Percentiles rank a stretch among this genome's conserved stretches.
Evolutionary conservation across 64 coral and sea anemone genomes (phyloP).

Genomic region (Pocillopora damicornis): DNA sequence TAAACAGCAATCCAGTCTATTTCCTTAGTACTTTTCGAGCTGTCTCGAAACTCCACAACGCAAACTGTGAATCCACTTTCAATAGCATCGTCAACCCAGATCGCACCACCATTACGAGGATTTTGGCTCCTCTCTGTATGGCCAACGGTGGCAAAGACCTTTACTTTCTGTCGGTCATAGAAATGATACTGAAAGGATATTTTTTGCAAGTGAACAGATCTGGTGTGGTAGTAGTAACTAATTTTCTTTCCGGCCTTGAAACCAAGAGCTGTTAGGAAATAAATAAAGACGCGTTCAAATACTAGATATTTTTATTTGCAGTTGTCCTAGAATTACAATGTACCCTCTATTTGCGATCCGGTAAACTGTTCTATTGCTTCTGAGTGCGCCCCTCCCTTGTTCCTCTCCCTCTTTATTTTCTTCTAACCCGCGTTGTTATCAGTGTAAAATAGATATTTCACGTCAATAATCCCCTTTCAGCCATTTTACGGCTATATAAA

Average conservation of each 20-base stretch:
- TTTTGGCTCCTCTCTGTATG: slow-evolving; percentile 1
- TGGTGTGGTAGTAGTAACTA: slow-evolving; percentile 8
- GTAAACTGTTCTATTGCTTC: too few species aligned
- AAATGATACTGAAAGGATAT: slow-evolving; percentile 25
- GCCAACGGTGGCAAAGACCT: slow-evolving; percentile 25
- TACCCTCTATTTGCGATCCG: too few species aligned
- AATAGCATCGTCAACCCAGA: slow-evolving; percentile 43
- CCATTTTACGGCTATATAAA: too few species aligned
- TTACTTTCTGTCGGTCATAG: slow-evolving; percentile 9
- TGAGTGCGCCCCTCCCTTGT: too few species aligned
- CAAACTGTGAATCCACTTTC: slow-evolving; percentile 37
- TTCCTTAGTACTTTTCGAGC: slow-evolving; percentile 28
- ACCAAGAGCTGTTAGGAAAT: not conserved
- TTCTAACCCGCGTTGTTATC: too few species aligned
- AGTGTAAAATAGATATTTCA: too few species aligned
- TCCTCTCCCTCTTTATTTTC: too few species aligned
- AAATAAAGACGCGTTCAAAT: too few species aligned
- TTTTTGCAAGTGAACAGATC: slow-evolving; percentile 7
- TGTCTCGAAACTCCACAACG: slow-evolving; percentile 34
- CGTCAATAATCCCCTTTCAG: too few species aligned
- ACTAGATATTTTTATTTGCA: too few species aligned
- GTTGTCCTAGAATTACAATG: too few species aligned
- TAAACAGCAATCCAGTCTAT: slow-evolving; percentile 44
- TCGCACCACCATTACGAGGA: slow-evolving; percentile 34
- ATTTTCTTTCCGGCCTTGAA: slow-evolving; percentile 19